Percentiles rank a stretch among this genome's conserved stretches.
Conservation (phyloP, 2,888 invertebrate genomes). For the Ornithoptera priamus region DNA sequence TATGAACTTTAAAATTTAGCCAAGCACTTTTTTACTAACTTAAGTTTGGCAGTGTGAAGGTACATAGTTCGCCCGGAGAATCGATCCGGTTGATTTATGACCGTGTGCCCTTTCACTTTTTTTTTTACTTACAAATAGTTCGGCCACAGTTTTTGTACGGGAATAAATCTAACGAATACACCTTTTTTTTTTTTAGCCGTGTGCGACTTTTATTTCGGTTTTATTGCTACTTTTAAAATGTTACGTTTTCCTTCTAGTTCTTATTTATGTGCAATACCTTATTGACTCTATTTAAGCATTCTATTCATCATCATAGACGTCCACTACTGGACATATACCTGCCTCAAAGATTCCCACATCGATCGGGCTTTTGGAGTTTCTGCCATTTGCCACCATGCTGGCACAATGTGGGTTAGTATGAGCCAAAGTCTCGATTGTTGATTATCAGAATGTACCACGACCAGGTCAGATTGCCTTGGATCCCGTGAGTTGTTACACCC, state of each 20-base stretch:
- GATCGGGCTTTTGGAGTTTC: no score
- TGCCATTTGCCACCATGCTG: no score
- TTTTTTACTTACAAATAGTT: constrained; percentile 26
- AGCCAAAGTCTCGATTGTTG: no score
- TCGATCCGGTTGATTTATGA: constrained; percentile 18
- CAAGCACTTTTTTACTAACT: not conserved
- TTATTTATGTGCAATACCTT: not conserved
- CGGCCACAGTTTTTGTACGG: constrained; percentile 18
- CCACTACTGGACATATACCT: no score
- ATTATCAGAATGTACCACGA: no score
- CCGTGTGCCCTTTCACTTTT: constrained; percentile 17
- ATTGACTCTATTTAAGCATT: not conserved
- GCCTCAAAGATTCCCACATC: no score
- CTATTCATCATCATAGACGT: not conserved
- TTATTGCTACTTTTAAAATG: not conserved
- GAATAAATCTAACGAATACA: constrained; percentile 15
- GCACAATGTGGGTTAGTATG: no score
- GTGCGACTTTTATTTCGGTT: not conserved
- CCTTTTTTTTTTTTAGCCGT: constrained; percentile 2
- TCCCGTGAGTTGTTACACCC: no score
- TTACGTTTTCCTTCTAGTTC: not conserved
- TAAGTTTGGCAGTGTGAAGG: not conserved
- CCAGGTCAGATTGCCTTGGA: no score
- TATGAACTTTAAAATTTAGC: no score
- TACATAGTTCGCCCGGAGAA: constrained; percentile 1